Conservation (phyloP, 2,113 vertebrate species). For the Calyptomena viridis region DNA sequence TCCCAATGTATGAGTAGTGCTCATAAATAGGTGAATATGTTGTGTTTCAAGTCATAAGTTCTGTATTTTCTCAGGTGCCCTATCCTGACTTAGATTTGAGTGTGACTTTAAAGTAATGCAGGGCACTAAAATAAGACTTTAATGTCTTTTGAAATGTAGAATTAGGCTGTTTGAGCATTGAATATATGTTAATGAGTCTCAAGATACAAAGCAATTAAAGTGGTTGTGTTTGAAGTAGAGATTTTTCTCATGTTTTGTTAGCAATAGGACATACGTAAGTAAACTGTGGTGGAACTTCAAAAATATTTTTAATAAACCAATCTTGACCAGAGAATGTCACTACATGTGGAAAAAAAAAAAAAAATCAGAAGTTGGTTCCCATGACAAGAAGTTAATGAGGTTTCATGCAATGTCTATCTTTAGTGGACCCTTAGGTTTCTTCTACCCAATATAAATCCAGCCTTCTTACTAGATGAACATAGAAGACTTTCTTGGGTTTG, state of each 20-base stretch:
- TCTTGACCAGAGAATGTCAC: neutral
- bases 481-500: neutral
- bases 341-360: neutral
- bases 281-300: neutral
- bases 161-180: neutral
- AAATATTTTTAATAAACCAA: neutral
- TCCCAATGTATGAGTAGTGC: neutral
- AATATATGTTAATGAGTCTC: neutral
- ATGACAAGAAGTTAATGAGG: neutral
- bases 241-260: neutral
- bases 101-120: neutral
- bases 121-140: neutral
- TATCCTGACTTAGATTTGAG: neutral
- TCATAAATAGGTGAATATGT: neutral
- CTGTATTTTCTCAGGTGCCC: neutral
- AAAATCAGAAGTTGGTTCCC: neutral
- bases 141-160: neutral
- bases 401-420: neutral
- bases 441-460: neutral
- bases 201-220: slow-evolving; percentile 7
- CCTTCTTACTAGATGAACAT: neutral
- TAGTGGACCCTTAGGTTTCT: neutral
- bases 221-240: neutral
- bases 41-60: neutral
- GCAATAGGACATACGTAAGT: neutral